Evolutionary conservation across 2,113 vertebrate genomes (phyloP), one percentile per base, ranked within the genome.

Genomic region (Carassius gibelio): DNA sequence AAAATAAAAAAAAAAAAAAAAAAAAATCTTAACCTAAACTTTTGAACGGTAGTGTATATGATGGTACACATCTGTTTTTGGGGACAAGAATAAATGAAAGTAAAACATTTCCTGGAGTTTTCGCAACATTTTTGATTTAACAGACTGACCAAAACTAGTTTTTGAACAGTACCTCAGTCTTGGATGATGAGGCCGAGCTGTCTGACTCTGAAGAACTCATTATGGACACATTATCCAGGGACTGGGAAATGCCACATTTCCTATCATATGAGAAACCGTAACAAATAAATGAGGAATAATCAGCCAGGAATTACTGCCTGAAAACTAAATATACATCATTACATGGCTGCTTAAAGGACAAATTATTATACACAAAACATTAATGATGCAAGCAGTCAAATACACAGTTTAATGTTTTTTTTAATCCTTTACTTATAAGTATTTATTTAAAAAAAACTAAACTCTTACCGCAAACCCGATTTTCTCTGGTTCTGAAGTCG

Each of bases 131-230:
- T 38, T 21, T 38, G 8, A 38, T n/a, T 42, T 36, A 78, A 34
- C 1, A 38, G 30, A 21, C 17, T n/a, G 42, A 50, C 21, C 4
- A 72, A 8, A 61, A 59, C 5, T 50, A 52, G 7, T 19, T 21
- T 64, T 30, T 13, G 68, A 71, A 66, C 21, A 4, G 90, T 94
- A 95, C 95, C 93, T 93, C 84, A 5, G 21, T 55, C 14, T 34
- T 8, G n/a, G 86, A 84, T 11, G 90, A 87, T 1, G 88, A 86
- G n/a, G 91, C 64, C 0, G 83, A 90, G 88, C 87, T 91, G 36
- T 95, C 95, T 1, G 93, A 94, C 23, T 88, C 90, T 2, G 93
- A 93, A 8, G 93, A 93, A 86, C 89, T 92, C 42, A 88, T 52
- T 11, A 34, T 92, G 64, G 90, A 91, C 68, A 95, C 68, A 72